Base-by-base conservation (phyloP, 2,888 invertebrate genomes). In the Callyntrura sp. region DNA sequence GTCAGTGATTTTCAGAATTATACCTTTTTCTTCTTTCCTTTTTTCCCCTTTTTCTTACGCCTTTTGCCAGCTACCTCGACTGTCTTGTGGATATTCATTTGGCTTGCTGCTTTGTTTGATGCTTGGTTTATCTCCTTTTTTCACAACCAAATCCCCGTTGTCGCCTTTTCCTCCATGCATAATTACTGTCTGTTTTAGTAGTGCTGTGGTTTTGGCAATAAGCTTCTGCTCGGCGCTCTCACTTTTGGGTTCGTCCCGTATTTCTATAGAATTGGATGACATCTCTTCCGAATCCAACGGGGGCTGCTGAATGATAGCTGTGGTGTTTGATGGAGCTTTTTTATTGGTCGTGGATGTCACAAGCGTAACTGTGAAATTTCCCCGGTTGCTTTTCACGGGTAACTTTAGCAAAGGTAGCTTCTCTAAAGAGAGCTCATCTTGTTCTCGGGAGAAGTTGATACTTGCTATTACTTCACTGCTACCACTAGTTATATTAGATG, bases 101-200 rank as follows among this genome's bases (percentile, higher is more conserved):
- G 4, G 17, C n/a, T 9, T 28, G 17, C 43, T 20, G 14, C 43
- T 45, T 60, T 60, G 60, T 60, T 57, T 43, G 20, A 35, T 35
- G 35, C 0, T 43, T 17, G 17, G 43, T 23, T 2, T 35, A 4
- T 35, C 51, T 60, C 17, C 70, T 17, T 28, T 35, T 35, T 35
- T 51, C 17, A 84, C 17, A 4, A 12, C 12, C 28, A 84, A 70
- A 20, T 84, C 70, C 20, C 57, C 70, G 14, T 51, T 55, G 11
- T 84, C 84, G 23, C 84, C 84, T 20, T 84, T 84, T n/a, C n/a
- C 70, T 9, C 48, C 23, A 1, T 4, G n/a, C n/a, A n/a, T n/a
- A n/a, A n/a, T 23, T 8, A 62, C 60, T 17, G 2, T 62, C 25
- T 5, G 14, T 8, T 62, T 25, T 62, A 62, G 25, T 23, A 23